Conservation (phyloP, 2,113 vertebrate genomes). For the Axis porcinus region DNA sequence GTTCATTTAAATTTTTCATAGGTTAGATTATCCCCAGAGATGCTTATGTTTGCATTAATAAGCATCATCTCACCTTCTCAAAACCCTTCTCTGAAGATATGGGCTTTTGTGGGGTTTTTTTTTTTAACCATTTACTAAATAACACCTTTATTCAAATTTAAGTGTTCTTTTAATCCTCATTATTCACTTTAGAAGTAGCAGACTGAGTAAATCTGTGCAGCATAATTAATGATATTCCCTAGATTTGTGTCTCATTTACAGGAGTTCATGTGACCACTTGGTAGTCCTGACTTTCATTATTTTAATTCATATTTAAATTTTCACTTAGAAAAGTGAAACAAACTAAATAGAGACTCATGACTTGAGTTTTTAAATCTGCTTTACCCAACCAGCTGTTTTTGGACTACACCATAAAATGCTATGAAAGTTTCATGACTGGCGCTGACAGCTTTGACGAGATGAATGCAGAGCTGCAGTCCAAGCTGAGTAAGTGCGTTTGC, state of each 20-base stretch:
- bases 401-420: slow-evolving; percentile 89
- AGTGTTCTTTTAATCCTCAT: not conserved
- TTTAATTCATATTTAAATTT: slow-evolving; percentile 20
- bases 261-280: not conserved
- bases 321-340: slow-evolving; percentile 16
- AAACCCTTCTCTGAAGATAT: not conserved
- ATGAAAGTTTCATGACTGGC: slow-evolving; percentile 92
- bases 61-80: not conserved
- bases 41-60: not conserved
- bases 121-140: not conserved
- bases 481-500: slow-evolving; percentile 86
- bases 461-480: slow-evolving; percentile 83
- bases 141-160: not conserved
- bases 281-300: not conserved
- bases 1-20: slow-evolving; percentile 17
- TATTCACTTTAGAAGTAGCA: slow-evolving; percentile 1
- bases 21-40: not conserved
- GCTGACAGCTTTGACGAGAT: slow-evolving; percentile 90
- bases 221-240: not conserved
- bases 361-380: slow-evolving; percentile 37
- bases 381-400: slow-evolving; percentile 85
- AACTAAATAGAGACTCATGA: not conserved
- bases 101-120: not conserved
- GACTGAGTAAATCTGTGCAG: not conserved
- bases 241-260: slow-evolving; percentile 1